Percentiles rank a stretch among this genome's conserved stretches.
Evolutionary conservation across 2,797 vertebrate genomes (phyloP).

Genomic region (Melanotaenia parkinsoni): DNA sequence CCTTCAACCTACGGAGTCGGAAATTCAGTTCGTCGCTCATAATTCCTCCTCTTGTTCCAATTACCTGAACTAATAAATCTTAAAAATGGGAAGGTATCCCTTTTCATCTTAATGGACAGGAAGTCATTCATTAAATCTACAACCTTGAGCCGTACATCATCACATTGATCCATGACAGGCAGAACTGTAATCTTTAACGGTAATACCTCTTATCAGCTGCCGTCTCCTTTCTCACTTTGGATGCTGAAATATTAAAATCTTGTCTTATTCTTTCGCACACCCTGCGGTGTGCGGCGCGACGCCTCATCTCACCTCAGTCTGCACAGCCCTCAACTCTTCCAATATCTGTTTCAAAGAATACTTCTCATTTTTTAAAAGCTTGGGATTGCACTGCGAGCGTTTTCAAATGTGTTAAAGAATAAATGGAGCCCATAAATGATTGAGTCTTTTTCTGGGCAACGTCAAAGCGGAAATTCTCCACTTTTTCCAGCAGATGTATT

Average conservation of each 20-base stretch:
- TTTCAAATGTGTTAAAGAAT: slow-evolving; percentile 78
- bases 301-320: slow-evolving; percentile 69
- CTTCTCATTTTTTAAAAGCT: slow-evolving; percentile 74
- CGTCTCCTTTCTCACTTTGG: slow-evolving; percentile 72
- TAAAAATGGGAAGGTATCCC: slow-evolving; percentile 78
- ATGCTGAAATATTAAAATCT: slow-evolving; percentile 86
- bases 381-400: slow-evolving; percentile 59
- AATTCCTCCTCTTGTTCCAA: slow-evolving; percentile 82
- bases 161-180: slow-evolving; percentile 82
- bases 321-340: slow-evolving; percentile 62
- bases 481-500: slow-evolving; percentile 42
- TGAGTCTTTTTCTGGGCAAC: slow-evolving; percentile 47
- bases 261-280: slow-evolving; percentile 79
- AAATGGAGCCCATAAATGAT: slow-evolving; percentile 76
- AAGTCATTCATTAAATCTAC: slow-evolving; percentile 84
- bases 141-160: slow-evolving; percentile 73
- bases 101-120: slow-evolving; percentile 86
- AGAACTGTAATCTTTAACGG: slow-evolving; percentile 83
- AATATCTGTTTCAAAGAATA: slow-evolving; percentile 72
- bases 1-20: slow-evolving; percentile 68
- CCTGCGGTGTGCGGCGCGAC: slow-evolving; percentile 59
- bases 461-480: slow-evolving; percentile 31
- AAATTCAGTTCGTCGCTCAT: slow-evolving; percentile 79
- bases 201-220: slow-evolving; percentile 75
- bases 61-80: slow-evolving; percentile 89